Evolutionary conservation across 64 coral and sea anemone species (phyloP).

Genomic region (Actinia equina): DNA sequence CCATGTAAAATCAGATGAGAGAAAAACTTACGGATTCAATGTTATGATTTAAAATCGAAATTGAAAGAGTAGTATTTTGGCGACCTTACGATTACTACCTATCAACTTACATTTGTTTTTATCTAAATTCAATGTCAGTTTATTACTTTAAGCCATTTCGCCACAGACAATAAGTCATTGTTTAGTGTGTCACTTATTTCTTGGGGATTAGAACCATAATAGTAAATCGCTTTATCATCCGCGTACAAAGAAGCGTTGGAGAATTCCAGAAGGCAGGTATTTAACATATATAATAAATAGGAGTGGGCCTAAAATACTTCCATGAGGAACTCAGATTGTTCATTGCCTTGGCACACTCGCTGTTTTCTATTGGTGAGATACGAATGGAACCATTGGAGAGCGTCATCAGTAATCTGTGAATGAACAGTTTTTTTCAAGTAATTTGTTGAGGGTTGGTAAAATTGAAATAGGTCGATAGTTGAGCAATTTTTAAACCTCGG

Average conservation of each 20-base stretch:
- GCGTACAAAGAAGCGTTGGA: background rate
- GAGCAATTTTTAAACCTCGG: too few species aligned
- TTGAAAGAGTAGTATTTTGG: too few species aligned
- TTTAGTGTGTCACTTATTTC: background rate
- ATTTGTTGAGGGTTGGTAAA: slow-evolving; percentile 42
- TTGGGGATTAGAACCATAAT: background rate
- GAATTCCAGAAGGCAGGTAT: background rate
- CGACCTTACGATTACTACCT: too few species aligned
- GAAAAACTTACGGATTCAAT: too few species aligned
- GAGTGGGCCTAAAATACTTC: too few species aligned
- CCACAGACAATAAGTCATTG: background rate
- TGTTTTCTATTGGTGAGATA: slow-evolving; percentile 6
- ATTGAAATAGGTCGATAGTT: slow-evolving; percentile 56
- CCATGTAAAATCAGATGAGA: too few species aligned
- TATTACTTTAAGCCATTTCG: background rate
- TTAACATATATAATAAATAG: background rate
- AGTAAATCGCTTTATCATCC: background rate
- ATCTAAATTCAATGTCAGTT: too few species aligned
- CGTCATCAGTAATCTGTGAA: background rate
- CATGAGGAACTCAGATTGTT: too few species aligned
- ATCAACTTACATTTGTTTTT: too few species aligned
- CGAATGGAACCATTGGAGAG: background rate
- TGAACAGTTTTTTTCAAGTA: slow-evolving; percentile 43
- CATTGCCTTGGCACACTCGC: background rate
- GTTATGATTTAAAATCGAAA: too few species aligned